These are phyloP conservation scores for Echeneis naucrates DNA, from an alignment of 2,797 vertebrate species.

Conservation along the genomic window DNA sequence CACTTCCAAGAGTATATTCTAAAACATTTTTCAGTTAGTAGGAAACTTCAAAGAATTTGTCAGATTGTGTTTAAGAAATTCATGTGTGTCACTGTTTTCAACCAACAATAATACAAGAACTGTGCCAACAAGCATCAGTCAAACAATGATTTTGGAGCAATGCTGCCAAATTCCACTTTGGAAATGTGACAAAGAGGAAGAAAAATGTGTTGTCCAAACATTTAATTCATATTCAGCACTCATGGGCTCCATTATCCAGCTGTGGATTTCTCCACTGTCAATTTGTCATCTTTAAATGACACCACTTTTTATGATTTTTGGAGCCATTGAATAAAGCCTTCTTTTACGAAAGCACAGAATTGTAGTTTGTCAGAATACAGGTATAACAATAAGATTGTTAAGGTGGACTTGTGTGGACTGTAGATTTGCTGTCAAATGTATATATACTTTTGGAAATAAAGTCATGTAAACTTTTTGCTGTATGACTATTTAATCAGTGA, in stretches of 20 bases:
- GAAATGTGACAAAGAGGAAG: constrained; percentile 26
- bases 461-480: constrained; percentile 15
- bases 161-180: constrained; percentile 26
- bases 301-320: too few species aligned
- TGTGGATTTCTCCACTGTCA: too few species aligned
- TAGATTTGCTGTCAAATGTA: neutral
- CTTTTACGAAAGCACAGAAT: too few species aligned
- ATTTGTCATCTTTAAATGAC: too few species aligned
- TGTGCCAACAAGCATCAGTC: constrained; percentile 9
- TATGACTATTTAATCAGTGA: constrained; percentile 20
- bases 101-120: constrained; percentile 14
- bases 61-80: neutral
- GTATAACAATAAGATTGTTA: too few species aligned
- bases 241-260: too few species aligned
- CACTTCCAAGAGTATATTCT: constrained; percentile 32
- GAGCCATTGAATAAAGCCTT: too few species aligned
- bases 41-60: constrained; percentile 8
- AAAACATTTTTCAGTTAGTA: constrained; percentile 10
- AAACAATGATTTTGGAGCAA: neutral
- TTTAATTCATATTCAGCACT: too few species aligned
- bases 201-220: too few species aligned
- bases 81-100: constrained; percentile 22
- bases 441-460: neutral
- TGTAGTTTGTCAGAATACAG: too few species aligned
- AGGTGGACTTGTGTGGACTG: too few species aligned